A percentile compares a stretch with the other conserved stretches of the same genome.
Evolutionary conservation across 2,113 vertebrate species (phyloP).

Genomic region (Muscicapa adusta): DNA sequence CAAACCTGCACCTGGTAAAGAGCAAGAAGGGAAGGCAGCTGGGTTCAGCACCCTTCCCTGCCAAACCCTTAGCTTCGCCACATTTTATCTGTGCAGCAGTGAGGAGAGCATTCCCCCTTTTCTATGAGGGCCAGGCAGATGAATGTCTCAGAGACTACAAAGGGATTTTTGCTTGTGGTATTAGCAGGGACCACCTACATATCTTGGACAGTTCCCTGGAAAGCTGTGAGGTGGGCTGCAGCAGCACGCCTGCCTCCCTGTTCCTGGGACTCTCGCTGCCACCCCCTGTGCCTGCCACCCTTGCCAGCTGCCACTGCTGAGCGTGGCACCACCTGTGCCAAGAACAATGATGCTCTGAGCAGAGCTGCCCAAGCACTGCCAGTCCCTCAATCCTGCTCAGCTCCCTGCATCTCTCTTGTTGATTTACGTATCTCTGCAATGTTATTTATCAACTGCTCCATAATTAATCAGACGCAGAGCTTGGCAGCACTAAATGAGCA

Average conservation of each 20-base stretch:
- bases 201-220: not conserved
- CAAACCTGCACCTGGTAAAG: not conserved
- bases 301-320: not conserved
- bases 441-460: slow-evolving; percentile 72
- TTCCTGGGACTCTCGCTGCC: not conserved
- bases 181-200: not conserved
- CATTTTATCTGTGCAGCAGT: not conserved
- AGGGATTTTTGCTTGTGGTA: not conserved
- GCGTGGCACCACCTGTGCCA: slow-evolving; percentile 3
- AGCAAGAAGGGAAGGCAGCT: not conserved
- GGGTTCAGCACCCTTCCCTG: not conserved
- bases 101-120: not conserved
- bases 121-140: not conserved
- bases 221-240: not conserved
- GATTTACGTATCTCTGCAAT: slow-evolving; percentile 71
- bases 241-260: not conserved
- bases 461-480: slow-evolving; percentile 75
- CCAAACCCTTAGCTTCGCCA: not conserved
- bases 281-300: not conserved
- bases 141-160: not conserved
- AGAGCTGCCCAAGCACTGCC: not conserved
- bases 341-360: not conserved
- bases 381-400: slow-evolving; percentile 46
- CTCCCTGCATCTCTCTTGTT: slow-evolving; percentile 52
- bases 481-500: slow-evolving; percentile 69